A percentile compares a stretch with the other conserved stretches of the same genome.
Conservation (phyloP, 2,797 vertebrate species). For the Sphenopsis melanotis region DNA sequence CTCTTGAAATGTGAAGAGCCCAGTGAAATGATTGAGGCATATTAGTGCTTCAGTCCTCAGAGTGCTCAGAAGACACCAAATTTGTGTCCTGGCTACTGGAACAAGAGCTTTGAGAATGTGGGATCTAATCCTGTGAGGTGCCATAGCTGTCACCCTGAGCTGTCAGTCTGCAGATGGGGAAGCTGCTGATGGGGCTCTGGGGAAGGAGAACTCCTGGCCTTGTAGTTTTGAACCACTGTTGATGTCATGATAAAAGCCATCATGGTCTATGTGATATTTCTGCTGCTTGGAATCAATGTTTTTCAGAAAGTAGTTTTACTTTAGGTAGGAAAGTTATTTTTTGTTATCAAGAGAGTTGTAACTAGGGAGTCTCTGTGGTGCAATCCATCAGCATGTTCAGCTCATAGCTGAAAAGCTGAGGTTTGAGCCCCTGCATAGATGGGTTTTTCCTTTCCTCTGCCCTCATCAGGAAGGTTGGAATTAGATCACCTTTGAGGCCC, state of each 20-base stretch:
- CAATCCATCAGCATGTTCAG: constrained; percentile 68
- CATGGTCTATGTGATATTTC: neutral
- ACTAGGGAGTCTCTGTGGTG: constrained; percentile 35
- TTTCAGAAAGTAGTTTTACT: neutral
- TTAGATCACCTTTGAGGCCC: neutral
- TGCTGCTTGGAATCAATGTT: neutral
- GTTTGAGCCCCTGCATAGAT: constrained; percentile 63
- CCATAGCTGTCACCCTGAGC: neutral
- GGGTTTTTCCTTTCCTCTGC: neutral
- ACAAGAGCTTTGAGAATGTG: neutral
- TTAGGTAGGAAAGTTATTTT: neutral
- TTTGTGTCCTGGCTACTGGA: neutral
- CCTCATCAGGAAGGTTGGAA: neutral
- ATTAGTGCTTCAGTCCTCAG: neutral
- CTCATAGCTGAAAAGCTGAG: constrained; percentile 69
- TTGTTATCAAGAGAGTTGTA: neutral
- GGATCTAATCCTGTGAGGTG: neutral
- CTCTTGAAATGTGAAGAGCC: neutral
- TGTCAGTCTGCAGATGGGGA: neutral
- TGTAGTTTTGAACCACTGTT: neutral
- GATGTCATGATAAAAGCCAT: neutral
- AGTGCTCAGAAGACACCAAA: neutral
- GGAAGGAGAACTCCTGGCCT: neutral
- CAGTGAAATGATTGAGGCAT: neutral
- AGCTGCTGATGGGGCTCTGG: neutral